Evolutionary conservation across 2,113 vertebrate species (phyloP), one percentile per base, ranked within the genome.

Genomic region (Agapornis roseicollis): DNA sequence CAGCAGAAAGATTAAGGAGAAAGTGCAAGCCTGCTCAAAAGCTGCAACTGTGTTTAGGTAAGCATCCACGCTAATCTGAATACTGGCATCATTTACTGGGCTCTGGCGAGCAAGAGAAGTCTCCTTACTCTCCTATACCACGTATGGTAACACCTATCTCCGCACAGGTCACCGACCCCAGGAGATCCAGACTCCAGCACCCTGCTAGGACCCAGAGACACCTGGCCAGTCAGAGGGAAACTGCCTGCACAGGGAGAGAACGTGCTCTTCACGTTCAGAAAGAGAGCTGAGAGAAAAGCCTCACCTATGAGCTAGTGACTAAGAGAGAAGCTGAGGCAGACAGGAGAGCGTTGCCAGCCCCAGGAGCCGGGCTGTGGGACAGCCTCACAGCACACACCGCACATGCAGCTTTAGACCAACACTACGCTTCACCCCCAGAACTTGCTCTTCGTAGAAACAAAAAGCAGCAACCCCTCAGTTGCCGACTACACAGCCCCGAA

Each of bases 281-380:
- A 28, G 18, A 69, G 19, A 52, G 11, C 39, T 4, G 46, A 65
- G 58, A 80, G 55, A 19, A 50, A 80, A 86, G 50, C 12, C 35
- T 93, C 63, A 15, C n/a, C 41, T 44, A 39, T 0, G 23, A 63
- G 23, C 24, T 0, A 37, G 33, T 0, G 14, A 35, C 8, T 7
- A 12, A 18, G 14, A 39, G 13, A 27, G 29, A 60, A n/a, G 3
- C n/a, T 10, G 24, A 15, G 28, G 18, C 27, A 23, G 9, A 25
- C 0, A 27, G 41, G 29, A 18, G 8, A 10, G 28, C 60, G 25
- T 0, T 16, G 41, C 19, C 27, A 49, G 39, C 22, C 7, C 66
- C 17, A 9, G 33, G 28, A 68, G 55, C 39, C 12, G 1, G 33
- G 35, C 65, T 55, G 60, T 2, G 39, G 58, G 41, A 8, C 76